Conservation (phyloP, 1,140 invertebrate genomes). For the Atta texana region DNA sequence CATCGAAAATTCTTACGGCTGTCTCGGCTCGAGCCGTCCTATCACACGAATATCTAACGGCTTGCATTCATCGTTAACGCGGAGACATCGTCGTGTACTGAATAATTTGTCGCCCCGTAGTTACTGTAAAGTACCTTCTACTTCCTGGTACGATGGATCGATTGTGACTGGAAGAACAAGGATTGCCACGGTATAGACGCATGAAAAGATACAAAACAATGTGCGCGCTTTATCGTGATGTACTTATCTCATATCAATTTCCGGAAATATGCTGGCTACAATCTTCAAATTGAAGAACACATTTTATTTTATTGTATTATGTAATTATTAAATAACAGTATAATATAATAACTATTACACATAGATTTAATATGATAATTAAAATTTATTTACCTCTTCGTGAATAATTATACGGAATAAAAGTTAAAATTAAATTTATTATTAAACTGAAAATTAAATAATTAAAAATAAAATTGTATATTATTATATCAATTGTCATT, state of each 20-base stretch:
- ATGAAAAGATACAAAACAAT: slow-evolving; percentile 44
- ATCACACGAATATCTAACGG: slow-evolving; percentile 65
- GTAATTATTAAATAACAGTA: neutral
- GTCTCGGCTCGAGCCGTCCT: slow-evolving; percentile 39
- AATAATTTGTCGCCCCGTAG: slow-evolving; percentile 73
- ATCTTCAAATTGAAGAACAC: neutral
- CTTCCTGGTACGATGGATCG: slow-evolving; percentile 71
- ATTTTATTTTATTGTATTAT: neutral
- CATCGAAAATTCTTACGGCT: slow-evolving; percentile 64
- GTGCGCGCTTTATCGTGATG: slow-evolving; percentile 3
- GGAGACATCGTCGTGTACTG: slow-evolving; percentile 66
- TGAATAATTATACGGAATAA: neutral
- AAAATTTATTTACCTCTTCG: neutral
- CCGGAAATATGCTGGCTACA: neutral
- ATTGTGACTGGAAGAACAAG: slow-evolving; percentile 60
- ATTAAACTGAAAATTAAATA: no score
- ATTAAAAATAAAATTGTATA: neutral
- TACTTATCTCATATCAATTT: slow-evolving; percentile 5
- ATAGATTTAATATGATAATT: neutral
- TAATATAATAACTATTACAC: neutral
- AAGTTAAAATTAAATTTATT: neutral
- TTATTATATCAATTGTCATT: neutral
- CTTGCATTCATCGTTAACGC: slow-evolving; percentile 57
- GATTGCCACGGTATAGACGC: slow-evolving; percentile 37
- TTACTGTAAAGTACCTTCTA: slow-evolving; percentile 60